phyloP scores from a whole-genome alignment of 2,113 vertebrate species.

The Salvelinus alpinus region DNA sequence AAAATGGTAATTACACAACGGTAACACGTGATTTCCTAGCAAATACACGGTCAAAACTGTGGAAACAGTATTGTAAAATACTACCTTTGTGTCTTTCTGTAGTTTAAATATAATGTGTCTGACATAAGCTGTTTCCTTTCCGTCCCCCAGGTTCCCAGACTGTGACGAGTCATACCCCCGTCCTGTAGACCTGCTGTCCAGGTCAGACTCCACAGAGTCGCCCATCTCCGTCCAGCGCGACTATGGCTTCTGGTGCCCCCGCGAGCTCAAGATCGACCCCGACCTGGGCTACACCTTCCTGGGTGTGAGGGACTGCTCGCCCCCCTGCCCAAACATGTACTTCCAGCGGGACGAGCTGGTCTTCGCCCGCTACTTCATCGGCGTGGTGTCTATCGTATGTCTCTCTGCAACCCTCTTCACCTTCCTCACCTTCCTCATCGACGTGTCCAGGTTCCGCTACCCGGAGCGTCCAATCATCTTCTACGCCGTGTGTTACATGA shows the following conservation, averaged over 20 bases:
- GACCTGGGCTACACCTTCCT: conserved; percentile 95
- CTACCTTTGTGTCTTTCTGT: too few relatives aligned
- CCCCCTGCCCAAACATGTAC: conserved; percentile 97
- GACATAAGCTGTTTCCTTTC: neutral
- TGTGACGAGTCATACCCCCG: conserved; percentile 92
- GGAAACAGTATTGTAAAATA: too few relatives aligned
- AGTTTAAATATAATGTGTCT: too few relatives aligned
- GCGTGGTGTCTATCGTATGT: conserved; percentile 95
- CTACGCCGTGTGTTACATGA: conserved; percentile 99
- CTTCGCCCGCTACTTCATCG: conserved; percentile 95
- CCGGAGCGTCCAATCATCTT: conserved; percentile 97
- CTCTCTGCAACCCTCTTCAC: conserved; percentile 96
- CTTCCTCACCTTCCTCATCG: conserved; percentile 97
- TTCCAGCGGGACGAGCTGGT: conserved; percentile 89
- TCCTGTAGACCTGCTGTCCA: conserved; percentile 81
- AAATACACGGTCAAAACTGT: too few relatives aligned
- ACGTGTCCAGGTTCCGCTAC: conserved; percentile 94
- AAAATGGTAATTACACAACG: too few relatives aligned
- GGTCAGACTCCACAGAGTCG: conserved; percentile 78
- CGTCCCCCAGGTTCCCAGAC: conserved; percentile 85
- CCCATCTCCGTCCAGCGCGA: conserved; percentile 86
- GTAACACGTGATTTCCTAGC: too few relatives aligned
- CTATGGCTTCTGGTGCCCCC: conserved; percentile 97
- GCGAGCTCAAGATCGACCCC: conserved; percentile 90
- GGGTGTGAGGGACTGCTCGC: conserved; percentile 90